Percentiles rank a stretch among this genome's conserved stretches.
Conservation (phyloP, 2,113 vertebrate species). For the Nibea coibor region DNA sequence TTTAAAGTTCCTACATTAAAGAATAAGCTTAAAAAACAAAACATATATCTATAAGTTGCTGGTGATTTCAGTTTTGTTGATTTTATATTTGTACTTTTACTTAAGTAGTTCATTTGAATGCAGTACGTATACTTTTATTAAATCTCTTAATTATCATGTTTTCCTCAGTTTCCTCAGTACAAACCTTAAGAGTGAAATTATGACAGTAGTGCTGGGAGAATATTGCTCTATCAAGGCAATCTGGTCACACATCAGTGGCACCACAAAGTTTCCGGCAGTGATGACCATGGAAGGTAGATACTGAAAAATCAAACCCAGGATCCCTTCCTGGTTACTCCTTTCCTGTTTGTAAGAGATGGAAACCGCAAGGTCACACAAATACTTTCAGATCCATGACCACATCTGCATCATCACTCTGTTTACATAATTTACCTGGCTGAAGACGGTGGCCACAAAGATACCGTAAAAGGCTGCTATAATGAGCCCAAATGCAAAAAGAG, state of each 20-base stretch:
- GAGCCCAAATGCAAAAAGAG: conserved; percentile 77
- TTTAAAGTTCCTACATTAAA: background rate
- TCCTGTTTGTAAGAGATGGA: conserved; percentile 20
- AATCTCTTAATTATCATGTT: background rate
- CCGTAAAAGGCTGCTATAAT: conserved; percentile 82
- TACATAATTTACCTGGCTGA: conserved; percentile 80
- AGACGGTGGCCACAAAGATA: conserved; percentile 79
- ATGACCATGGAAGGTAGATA: conserved; percentile 91
- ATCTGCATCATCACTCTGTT: background rate
- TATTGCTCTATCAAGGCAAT: conserved; percentile 85
- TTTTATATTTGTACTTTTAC: no score
- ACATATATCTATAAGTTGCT: background rate
- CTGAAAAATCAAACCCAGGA: conserved; percentile 81
- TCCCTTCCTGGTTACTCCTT: background rate
- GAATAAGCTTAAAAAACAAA: background rate
- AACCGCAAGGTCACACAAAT: background rate
- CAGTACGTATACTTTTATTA: background rate
- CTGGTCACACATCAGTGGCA: conserved; percentile 86
- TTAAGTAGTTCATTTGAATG: no score
- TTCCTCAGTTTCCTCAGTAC: background rate
- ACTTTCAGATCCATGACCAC: background rate
- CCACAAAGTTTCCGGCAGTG: conserved; percentile 87
- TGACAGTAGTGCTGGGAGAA: conserved; percentile 83
- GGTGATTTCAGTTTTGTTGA: background rate
- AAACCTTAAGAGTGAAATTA: conserved; percentile 82